Base-by-base conservation (phyloP, 2,888 invertebrate genomes). In the Norana najaformis region DNA sequence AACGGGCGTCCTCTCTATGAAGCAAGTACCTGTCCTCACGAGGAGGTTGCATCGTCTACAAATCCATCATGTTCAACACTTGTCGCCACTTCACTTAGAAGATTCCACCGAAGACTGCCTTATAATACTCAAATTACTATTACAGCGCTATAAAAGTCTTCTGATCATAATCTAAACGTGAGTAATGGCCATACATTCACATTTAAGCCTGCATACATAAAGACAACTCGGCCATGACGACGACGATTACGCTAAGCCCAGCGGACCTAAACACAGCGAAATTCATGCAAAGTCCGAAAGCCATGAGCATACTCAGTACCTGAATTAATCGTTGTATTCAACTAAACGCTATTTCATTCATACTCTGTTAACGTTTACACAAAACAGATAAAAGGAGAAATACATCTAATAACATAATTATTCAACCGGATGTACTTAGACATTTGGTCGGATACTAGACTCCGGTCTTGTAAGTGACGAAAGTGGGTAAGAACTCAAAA, bases 271-370 rank as follows among this genome's bases (percentile, higher is more conserved):
- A 69, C 6, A n/a, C 30, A 69, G 69, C 30, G n/a, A 69, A 69
- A 69, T 69, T 69, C 69, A 69, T n/a, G 69, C 30, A 69, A 69
- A 69, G 69, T 69, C 69, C 30, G 30, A 69, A n/a, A 69, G 30
- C 4, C 69, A 69, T n/a, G 4, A 69, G 69, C 69, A 69, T n/a
- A n/a, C n/a, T n/a, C 69, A 69, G 69, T 69, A 69, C 69, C 69
- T 69, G 69, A 69, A 69, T 69, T 69, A 69, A 69, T 69, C 30
- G 69, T n/a, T 69, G 69, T 69, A n/a, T 69, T 69, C 69, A 69
- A 69, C 69, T 30, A 69, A 69, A 69, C 69, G 69, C n/a, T n/a
- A 69, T 69, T 69, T 69, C 69, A 69, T 69, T 69, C 69, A 69
- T 69, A 69, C 30, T 69, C n/a, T 69, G 30, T 8, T 13, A 69